phyloP scores from a whole-genome alignment of 1,140 invertebrate species.

The Phymorhynchus buccinoides region DNA sequence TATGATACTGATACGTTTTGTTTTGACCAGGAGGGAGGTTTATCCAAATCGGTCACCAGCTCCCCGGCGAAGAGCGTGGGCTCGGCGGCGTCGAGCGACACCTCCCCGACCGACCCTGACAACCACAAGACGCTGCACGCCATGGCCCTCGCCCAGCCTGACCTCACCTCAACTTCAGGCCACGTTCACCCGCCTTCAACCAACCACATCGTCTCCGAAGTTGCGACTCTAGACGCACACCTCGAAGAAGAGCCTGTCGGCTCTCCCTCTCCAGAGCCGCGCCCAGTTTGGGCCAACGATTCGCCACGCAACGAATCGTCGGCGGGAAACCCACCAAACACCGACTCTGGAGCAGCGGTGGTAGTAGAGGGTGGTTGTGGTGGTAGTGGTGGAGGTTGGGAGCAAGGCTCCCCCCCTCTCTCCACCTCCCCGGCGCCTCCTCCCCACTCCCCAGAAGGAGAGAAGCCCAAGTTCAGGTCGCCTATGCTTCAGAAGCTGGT shows the following conservation, averaged over 20 bases:
- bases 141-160: neutral
- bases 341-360: too few species aligned
- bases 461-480: conserved; percentile 65
- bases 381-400: too few species aligned
- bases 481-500: conserved; percentile 65
- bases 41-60: conserved; percentile 48
- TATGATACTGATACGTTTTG: too few species aligned
- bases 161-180: too few species aligned
- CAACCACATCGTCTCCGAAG: neutral
- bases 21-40: too few species aligned
- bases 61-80: conserved; percentile 52
- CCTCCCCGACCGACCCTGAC: conserved; percentile 31
- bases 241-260: neutral
- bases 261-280: too few species aligned
- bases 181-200: too few species aligned
- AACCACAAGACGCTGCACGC: conserved; percentile 19
- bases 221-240: neutral
- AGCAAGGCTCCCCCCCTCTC: neutral
- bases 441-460: conserved; percentile 41
- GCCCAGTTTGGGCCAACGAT: too few species aligned
- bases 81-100: conserved; percentile 42
- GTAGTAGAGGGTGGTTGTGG: too few species aligned
- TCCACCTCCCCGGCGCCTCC: conserved; percentile 29
- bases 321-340: too few species aligned
- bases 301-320: too few species aligned